phyloP scores from a whole-genome alignment of 2,797 vertebrate species.

The Arnoldichthys spilopterus region DNA sequence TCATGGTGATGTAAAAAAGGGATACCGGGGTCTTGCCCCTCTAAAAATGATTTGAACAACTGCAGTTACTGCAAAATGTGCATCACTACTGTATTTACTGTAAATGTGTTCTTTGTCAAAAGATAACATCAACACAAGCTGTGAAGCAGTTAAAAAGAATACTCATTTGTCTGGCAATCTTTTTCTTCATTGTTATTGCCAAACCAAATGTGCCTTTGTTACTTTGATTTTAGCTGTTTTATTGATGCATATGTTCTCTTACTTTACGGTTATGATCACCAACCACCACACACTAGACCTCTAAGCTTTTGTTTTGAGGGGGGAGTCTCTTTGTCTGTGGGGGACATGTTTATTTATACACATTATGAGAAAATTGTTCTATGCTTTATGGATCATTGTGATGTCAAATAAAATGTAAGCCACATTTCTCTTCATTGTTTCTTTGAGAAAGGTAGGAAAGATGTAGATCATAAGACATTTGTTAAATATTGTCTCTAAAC shows the following conservation, averaged over 20 bases:
- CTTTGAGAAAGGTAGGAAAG: neutral
- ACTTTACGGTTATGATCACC: neutral
- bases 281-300: neutral
- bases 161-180: neutral
- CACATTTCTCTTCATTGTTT: conserved; percentile 28
- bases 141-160: neutral
- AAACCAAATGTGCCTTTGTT: conserved; percentile 79
- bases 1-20: conserved; percentile 49
- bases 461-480: neutral
- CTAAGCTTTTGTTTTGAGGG: neutral
- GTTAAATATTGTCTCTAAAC: neutral
- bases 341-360: conserved; percentile 64
- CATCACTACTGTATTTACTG: conserved; percentile 35
- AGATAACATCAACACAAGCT: neutral
- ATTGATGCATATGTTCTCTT: conserved; percentile 63
- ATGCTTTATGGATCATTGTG: conserved; percentile 80
- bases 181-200: conserved; percentile 17
- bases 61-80: conserved; percentile 29
- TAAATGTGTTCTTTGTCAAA: neutral
- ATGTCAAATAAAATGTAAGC: conserved; percentile 80
- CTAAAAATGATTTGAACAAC: conserved; percentile 11
- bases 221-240: conserved; percentile 71
- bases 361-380: conserved; percentile 68
- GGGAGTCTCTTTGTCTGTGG: conserved; percentile 2
- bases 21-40: conserved; percentile 16